These are phyloP conservation scores for Ceratotherium simum DNA, from an alignment of 2,113 vertebrate species.

Conservation along the genomic window DNA sequence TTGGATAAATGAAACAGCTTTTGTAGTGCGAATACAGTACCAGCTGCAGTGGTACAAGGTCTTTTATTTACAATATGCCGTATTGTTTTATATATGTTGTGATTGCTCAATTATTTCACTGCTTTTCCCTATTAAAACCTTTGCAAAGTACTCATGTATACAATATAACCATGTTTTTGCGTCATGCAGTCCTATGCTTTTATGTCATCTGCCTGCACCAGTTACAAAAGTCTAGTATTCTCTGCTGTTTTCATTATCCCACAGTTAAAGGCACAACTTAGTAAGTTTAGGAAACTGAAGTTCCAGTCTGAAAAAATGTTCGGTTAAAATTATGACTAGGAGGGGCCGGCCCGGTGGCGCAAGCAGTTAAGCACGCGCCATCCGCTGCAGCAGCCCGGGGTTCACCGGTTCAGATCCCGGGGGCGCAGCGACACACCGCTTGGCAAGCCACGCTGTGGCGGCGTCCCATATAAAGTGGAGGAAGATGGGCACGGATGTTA, in stretches of 20 bases:
- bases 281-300: not conserved
- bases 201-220: not conserved
- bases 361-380: too few relatives aligned
- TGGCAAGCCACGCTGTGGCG: too few relatives aligned
- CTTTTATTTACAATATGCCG: not conserved
- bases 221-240: not conserved
- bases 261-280: conserved; percentile 5
- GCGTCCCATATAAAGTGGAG: too few relatives aligned
- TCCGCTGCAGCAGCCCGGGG: too few relatives aligned
- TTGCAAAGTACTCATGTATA: not conserved
- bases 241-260: not conserved
- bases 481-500: too few relatives aligned
- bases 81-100: not conserved
- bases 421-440: too few relatives aligned
- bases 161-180: not conserved
- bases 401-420: too few relatives aligned
- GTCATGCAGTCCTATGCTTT: not conserved
- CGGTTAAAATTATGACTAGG: not conserved
- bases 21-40: not conserved
- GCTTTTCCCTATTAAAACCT: not conserved
- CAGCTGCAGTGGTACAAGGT: not conserved
- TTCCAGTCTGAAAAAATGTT: conserved; percentile 2
- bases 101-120: not conserved
- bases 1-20: conserved; percentile 26
- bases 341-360: too few relatives aligned